Conservation (phyloP, 2,797 vertebrate genomes). For the Pampus argenteus region DNA sequence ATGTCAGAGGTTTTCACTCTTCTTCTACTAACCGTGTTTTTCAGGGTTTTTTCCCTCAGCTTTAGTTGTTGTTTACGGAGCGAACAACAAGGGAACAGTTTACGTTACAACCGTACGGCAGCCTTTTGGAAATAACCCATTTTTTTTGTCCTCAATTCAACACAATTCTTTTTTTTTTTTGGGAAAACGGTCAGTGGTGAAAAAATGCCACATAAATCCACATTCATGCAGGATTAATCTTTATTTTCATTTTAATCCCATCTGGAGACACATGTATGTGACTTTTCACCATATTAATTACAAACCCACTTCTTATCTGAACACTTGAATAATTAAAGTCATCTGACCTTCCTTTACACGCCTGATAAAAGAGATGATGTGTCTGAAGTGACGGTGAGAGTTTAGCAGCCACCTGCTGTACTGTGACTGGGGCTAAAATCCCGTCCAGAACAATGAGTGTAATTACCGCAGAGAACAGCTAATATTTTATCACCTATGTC, state of each 20-base stretch:
- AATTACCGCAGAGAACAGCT: constrained; percentile 44
- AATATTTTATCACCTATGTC: constrained; percentile 20
- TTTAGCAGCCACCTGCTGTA: constrained; percentile 25
- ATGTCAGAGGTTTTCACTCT: too few relatives aligned
- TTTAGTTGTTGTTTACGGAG: constrained; percentile 14
- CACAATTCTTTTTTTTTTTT: constrained; percentile 5
- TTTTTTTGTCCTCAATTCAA: constrained; percentile 16
- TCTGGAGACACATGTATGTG: constrained; percentile 33
- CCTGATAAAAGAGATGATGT: not conserved
- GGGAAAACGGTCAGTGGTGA: constrained; percentile 9
- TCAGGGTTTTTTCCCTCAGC: not conserved
- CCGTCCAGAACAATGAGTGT: constrained; percentile 33
- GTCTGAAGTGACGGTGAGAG: not conserved
- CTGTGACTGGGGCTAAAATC: constrained; percentile 10
- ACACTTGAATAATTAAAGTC: constrained; percentile 5
- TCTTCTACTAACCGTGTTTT: not conserved
- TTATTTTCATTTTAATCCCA: constrained; percentile 48
- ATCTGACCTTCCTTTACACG: constrained; percentile 9
- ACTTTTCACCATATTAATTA: constrained; percentile 34
- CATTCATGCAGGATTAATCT: constrained; percentile 46
- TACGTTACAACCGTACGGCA: constrained; percentile 28
- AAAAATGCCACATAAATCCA: constrained; percentile 33
- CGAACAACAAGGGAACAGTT: not conserved
- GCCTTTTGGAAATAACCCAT: not conserved
- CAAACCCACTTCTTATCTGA: constrained; percentile 14